Conservation (phyloP, 1,140 invertebrate species). For the Pseudoatta argentina region DNA sequence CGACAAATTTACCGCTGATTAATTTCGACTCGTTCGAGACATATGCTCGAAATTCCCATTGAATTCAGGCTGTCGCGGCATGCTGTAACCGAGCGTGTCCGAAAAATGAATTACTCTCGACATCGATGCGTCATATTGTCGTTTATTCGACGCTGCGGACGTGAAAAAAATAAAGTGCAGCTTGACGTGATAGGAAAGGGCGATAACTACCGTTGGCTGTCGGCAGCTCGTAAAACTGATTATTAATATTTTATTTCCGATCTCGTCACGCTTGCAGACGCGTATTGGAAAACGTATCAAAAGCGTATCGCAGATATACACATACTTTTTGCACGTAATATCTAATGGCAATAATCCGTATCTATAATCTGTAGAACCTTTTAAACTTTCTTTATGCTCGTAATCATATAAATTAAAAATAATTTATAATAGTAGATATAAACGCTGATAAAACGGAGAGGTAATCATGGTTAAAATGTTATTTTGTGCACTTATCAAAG, state of each 20-base stretch:
- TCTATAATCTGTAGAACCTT: not conserved
- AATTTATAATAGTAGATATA: not conserved
- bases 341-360: not conserved
- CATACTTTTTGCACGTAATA: not conserved
- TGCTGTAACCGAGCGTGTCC: slow-evolving; percentile 52
- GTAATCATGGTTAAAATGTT: not conserved
- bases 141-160: slow-evolving; percentile 40
- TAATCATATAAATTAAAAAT: not conserved
- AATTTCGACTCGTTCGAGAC: slow-evolving; percentile 62
- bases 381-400: not conserved
- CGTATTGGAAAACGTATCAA: slow-evolving; percentile 11
- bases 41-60: slow-evolving; percentile 44
- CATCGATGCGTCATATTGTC: slow-evolving; percentile 62
- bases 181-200: not conserved
- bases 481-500: not conserved
- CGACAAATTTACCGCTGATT: slow-evolving; percentile 70
- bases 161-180: slow-evolving; percentile 23
- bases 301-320: not conserved
- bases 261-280: slow-evolving; percentile 22
- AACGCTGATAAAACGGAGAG: not conserved
- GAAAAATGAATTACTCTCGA: slow-evolving; percentile 65
- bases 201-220: slow-evolving; percentile 30
- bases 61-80: not conserved
- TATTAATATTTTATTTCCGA: slow-evolving; percentile 69
- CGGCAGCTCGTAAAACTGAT: slow-evolving; percentile 58